Conservation (phyloP, 2,797 vertebrate species). For the Cuculus canorus region DNA sequence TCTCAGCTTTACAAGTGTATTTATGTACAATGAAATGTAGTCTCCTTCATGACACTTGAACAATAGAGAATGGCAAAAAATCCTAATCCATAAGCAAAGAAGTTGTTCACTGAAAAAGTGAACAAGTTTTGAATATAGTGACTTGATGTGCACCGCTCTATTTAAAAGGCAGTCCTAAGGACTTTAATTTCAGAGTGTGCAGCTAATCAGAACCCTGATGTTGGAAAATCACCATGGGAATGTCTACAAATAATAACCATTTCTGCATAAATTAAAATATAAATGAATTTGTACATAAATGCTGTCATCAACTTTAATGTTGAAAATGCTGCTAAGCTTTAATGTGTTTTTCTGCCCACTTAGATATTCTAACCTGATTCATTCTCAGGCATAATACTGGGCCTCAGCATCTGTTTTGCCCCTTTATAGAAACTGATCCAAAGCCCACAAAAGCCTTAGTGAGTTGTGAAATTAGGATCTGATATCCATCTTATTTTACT, state of each 20-base stretch:
- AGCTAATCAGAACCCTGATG: background rate
- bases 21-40: background rate
- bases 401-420: background rate
- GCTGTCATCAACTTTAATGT: conserved; percentile 2
- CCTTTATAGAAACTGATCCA: background rate
- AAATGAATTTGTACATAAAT: conserved; percentile 11
- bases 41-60: background rate
- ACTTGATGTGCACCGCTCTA: background rate
- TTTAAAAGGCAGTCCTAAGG: background rate
- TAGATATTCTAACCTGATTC: background rate
- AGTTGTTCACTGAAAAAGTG: background rate
- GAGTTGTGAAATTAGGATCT: background rate
- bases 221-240: conserved; percentile 28
- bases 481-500: background rate
- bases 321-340: background rate
- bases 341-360: conserved; percentile 21
- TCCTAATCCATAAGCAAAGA: background rate
- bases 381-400: background rate
- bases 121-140: background rate
- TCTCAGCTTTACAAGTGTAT: background rate
- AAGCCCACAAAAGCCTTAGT: background rate
- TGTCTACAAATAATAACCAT: conserved; percentile 30
- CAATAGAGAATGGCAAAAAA: background rate
- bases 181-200: background rate
- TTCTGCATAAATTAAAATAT: conserved; percentile 14